Conservation (phyloP, 2,888 invertebrate species). For the Coleophora flavipennella region DNA sequence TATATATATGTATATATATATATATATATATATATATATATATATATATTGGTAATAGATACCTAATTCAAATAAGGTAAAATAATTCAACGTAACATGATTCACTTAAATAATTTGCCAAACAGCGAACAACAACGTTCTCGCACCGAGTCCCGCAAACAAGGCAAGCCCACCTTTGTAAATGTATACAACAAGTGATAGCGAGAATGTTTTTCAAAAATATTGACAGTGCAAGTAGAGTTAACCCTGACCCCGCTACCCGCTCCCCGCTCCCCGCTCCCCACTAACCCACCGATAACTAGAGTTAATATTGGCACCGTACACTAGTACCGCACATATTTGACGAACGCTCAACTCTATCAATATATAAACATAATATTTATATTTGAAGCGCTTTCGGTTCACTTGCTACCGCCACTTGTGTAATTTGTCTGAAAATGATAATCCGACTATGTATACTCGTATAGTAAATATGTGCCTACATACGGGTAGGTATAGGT, state of each 20-base stretch:
- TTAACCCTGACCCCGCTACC: slow-evolving; percentile 59
- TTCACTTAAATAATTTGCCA: too few species aligned
- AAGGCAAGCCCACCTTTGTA: not conserved
- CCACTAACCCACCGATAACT: slow-evolving; percentile 62
- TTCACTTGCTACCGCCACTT: slow-evolving; percentile 42
- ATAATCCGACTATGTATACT: slow-evolving; percentile 52
- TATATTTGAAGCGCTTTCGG: slow-evolving; percentile 64
- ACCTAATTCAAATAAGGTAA: too few species aligned
- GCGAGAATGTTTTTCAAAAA: slow-evolving; percentile 27
- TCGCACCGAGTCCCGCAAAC: too few species aligned
- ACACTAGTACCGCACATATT: slow-evolving; percentile 45
- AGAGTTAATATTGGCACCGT: slow-evolving; percentile 70
- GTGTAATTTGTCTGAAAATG: slow-evolving; percentile 65
- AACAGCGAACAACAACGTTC: too few species aligned
- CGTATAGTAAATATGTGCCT: not conserved
- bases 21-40: too few species aligned
- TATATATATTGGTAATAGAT: too few species aligned
- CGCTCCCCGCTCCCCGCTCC: too few species aligned
- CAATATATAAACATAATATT: slow-evolving; percentile 73
- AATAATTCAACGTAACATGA: too few species aligned
- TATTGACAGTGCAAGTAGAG: slow-evolving; percentile 42
- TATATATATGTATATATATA: too few species aligned
- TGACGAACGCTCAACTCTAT: slow-evolving; percentile 68
- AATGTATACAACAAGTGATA: not conserved
- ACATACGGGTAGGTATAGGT: too few species aligned